phyloP scores from a whole-genome alignment of 2,113 vertebrate species.

The Uria aalge region DNA sequence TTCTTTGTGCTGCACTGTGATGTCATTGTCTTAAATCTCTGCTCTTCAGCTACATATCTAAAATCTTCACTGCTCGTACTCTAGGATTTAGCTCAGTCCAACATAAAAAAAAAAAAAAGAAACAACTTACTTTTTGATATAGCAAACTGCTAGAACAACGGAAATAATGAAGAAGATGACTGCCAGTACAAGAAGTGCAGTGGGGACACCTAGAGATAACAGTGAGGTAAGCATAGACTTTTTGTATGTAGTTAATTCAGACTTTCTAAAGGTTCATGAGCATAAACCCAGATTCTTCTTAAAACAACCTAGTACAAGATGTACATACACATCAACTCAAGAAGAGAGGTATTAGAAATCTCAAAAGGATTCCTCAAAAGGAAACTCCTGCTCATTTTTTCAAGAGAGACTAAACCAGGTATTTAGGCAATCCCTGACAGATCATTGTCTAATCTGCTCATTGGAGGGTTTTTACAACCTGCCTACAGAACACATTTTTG shows the following conservation, averaged over 20 bases:
- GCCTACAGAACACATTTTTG: background rate
- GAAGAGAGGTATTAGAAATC: background rate
- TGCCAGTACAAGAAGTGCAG: slow-evolving; percentile 78
- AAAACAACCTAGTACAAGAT: background rate
- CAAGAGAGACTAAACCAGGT: background rate
- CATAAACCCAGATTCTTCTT: background rate
- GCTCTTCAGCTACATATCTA: background rate
- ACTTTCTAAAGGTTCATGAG: background rate
- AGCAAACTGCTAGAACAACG: slow-evolving; percentile 75
- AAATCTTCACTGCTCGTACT: background rate
- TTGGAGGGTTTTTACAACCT: background rate
- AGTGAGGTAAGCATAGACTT: background rate
- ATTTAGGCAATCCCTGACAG: background rate
- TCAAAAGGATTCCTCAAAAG: background rate
- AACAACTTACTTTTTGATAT: slow-evolving; percentile 82
- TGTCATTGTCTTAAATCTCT: background rate
- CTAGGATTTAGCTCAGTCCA: background rate
- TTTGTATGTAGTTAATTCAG: background rate
- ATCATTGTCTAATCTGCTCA: background rate
- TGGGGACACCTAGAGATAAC: slow-evolving; percentile 75
- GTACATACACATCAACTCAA: background rate
- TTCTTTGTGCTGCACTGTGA: background rate
- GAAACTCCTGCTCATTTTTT: background rate
- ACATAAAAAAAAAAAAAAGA: background rate
- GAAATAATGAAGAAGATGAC: slow-evolving; percentile 74